Conservation (phyloP, 2,113 vertebrate genomes). For the Heliornis fulica region DNA sequence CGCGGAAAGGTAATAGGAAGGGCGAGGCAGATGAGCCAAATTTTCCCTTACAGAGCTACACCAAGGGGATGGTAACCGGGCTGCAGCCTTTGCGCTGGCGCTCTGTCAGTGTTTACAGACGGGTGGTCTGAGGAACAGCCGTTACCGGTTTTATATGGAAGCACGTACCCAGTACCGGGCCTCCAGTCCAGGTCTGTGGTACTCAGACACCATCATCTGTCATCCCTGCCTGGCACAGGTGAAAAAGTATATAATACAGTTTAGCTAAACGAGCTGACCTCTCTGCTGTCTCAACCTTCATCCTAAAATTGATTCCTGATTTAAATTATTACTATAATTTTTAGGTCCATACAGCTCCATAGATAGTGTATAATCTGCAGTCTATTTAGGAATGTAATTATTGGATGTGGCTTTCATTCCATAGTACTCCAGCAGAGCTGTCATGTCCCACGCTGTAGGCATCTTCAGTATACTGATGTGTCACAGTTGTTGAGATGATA, state of each 20-base stretch:
- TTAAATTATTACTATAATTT: background rate
- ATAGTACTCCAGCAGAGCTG: background rate
- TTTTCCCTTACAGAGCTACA: rapidly evolving
- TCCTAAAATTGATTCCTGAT: background rate
- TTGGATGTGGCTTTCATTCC: background rate
- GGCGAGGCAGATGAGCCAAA: background rate
- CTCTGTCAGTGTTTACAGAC: background rate
- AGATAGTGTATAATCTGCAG: background rate
- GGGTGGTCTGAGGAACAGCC: background rate
- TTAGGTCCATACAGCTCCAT: background rate
- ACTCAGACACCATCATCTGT: rapidly evolving
- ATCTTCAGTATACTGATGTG: background rate
- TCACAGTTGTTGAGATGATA: background rate
- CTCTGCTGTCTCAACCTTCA: background rate
- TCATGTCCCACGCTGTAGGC: too few species aligned
- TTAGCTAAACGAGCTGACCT: background rate
- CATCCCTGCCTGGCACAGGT: background rate
- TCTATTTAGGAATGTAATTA: background rate
- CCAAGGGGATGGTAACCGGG: too few species aligned
- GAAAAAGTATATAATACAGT: rapidly evolving
- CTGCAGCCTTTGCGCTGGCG: too few species aligned
- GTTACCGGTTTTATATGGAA: background rate
- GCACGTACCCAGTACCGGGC: background rate
- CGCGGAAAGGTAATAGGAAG: background rate
- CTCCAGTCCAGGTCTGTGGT: rapidly evolving